Conservation (phyloP, 2,888 invertebrate species). For the Chrysolina oricalcia region DNA sequence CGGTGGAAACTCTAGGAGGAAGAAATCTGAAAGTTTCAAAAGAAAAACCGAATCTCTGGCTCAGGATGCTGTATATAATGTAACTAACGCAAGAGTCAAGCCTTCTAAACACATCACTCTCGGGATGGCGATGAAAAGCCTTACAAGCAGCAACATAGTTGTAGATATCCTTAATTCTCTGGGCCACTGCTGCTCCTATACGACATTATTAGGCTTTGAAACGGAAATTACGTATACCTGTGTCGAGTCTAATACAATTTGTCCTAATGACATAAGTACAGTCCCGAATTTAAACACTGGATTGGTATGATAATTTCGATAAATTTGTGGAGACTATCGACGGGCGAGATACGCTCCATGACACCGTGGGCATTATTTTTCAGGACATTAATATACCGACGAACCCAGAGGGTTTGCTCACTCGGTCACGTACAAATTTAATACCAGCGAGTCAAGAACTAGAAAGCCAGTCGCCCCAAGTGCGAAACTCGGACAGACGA, state of each 20-base stretch:
- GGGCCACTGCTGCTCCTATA: conserved; percentile 25
- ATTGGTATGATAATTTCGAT: conserved; percentile 21
- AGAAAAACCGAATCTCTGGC: conserved; percentile 27
- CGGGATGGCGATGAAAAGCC: conserved; percentile 16
- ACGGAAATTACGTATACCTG: conserved; percentile 17
- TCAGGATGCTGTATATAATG: conserved; percentile 52
- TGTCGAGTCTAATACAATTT: conserved; percentile 3
- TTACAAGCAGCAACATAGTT: conserved; percentile 27
- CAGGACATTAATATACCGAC: conserved; percentile 55
- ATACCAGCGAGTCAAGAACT: conserved; percentile 4
- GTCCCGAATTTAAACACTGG: neutral
- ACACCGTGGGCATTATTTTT: conserved; percentile 63
- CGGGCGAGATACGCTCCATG: conserved; percentile 61
- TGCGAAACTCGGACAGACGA: conserved; percentile 28
- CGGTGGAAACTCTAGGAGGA: conserved; percentile 28
- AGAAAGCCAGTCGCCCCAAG: conserved; percentile 8
- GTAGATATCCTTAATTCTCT: conserved; percentile 9
- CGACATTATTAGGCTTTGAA: conserved; percentile 11
- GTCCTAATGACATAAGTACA: conserved; percentile 12
- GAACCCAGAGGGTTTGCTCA: conserved; percentile 23
- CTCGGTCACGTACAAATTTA: conserved; percentile 3
- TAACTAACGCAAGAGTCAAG: conserved; percentile 43
- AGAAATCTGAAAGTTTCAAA: conserved; percentile 27
- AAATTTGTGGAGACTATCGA: conserved; percentile 48
- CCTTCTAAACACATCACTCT: conserved; percentile 12